Evolutionary conservation across 2,888 invertebrate genomes (phyloP).

Genomic region (Chymomyza caudatula): DNA sequence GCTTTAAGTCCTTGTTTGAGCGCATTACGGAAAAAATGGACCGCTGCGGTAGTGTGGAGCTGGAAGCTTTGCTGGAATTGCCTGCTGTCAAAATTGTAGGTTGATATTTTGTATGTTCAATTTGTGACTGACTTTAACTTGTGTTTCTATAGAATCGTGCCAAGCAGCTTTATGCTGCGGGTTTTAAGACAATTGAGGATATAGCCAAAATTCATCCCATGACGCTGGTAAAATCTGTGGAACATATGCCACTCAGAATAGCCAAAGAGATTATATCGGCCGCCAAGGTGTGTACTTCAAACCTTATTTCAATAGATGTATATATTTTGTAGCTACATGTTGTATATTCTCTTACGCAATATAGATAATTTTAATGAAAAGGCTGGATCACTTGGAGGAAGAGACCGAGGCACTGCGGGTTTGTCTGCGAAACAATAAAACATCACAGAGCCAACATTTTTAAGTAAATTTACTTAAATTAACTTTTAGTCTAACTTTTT

Average conservation of each 20-base stretch:
- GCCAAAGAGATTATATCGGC: conserved; percentile 91
- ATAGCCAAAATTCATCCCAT: conserved; percentile 86
- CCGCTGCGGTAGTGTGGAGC: conserved; percentile 88
- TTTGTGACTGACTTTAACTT: conserved; percentile 8
- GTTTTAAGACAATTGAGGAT: conserved; percentile 87
- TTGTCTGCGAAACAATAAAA: conserved; percentile 49
- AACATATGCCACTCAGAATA: conserved; percentile 85
- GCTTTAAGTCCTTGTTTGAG: conserved; percentile 86
- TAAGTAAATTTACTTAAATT: too few relatives aligned
- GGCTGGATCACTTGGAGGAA: conserved; percentile 91
- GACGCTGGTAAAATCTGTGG: conserved; percentile 82
- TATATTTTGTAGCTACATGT: too few relatives aligned
- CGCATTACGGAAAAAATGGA: conserved; percentile 87
- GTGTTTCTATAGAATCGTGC: conserved; percentile 86
- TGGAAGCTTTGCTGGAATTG: conserved; percentile 90
- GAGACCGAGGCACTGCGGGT: conserved; percentile 83
- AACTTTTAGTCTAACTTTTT: too few relatives aligned
- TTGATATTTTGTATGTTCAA: not conserved
- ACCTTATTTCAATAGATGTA: not conserved
- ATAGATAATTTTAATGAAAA: conserved; percentile 89
- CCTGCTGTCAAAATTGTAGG: conserved; percentile 90
- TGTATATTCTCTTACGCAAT: not conserved
- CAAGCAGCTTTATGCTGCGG: conserved; percentile 88
- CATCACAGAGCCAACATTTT: not conserved
- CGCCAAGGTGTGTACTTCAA: conserved; percentile 81